Evolutionary conservation across 1,140 invertebrate species (phyloP).

Genomic region (Oncopeltus fasciatus): DNA sequence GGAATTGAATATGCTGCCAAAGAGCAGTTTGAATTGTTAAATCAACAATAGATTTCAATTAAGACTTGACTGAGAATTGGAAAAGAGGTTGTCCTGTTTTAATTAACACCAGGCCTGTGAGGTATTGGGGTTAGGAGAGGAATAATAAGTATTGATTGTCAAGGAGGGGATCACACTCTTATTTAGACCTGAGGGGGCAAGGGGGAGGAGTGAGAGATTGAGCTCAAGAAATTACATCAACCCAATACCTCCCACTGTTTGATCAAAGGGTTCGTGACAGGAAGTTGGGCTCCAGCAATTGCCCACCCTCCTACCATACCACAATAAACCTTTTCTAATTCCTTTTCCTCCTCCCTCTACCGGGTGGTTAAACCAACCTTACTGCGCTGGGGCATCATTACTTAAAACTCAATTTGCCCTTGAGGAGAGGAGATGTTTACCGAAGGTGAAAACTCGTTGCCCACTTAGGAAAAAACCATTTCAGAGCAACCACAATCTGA

Average conservation of each 20-base stretch:
- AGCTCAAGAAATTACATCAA: constrained; percentile 8
- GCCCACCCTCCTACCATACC: neutral
- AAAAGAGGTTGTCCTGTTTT: constrained; percentile 7
- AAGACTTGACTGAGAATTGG: constrained; percentile 10
- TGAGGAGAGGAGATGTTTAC: neutral
- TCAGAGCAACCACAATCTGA: neutral
- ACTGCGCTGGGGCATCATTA: neutral
- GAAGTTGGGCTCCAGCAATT: neutral
- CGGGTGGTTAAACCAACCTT: neutral
- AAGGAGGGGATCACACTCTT: constrained; percentile 9
- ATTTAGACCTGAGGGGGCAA: neutral
- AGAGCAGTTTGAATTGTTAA: constrained; percentile 8
- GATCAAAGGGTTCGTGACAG: constrained; percentile 12
- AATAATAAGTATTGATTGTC: constrained; percentile 13
- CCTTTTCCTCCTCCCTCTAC: neutral
- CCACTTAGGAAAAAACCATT: neutral
- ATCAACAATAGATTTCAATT: constrained; percentile 13
- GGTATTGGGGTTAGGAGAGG: constrained; percentile 8
- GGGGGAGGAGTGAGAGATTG: neutral
- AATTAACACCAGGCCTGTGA: constrained; percentile 3
- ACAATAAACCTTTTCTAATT: constrained; percentile 11
- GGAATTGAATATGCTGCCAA: constrained; percentile 8
- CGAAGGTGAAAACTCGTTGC: neutral
- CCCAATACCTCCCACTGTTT: constrained; percentile 7
- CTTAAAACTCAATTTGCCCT: constrained; percentile 9